These are phyloP conservation scores for Eubasilissa splendida DNA, from an alignment of 2,888 invertebrate genomes.

Conservation along the genomic window DNA sequence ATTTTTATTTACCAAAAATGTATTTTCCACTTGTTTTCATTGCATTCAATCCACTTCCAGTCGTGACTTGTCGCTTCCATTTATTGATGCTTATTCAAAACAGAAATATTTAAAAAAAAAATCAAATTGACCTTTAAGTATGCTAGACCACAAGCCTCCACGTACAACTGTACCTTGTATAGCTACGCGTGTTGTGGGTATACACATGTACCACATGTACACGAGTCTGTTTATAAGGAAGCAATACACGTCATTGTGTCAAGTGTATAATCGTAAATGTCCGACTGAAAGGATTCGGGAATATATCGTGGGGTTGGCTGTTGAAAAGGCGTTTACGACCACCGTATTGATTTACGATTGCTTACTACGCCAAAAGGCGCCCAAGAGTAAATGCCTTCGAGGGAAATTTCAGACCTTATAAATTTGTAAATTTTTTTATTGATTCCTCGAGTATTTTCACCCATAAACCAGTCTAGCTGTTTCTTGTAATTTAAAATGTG, in stretches of 20 bases:
- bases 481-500: too few species aligned
- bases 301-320: slow-evolving; percentile 35
- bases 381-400: not conserved
- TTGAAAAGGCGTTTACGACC: slow-evolving; percentile 44
- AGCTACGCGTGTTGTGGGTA: not conserved
- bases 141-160: not conserved
- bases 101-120: not conserved
- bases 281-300: slow-evolving; percentile 43
- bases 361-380: slow-evolving; percentile 1
- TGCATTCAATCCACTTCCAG: too few species aligned
- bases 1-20: not conserved
- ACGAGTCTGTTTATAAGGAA: slow-evolving; percentile 27
- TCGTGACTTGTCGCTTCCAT: too few species aligned
- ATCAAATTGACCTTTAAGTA: not conserved
- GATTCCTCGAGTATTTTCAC: not conserved
- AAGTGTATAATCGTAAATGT: slow-evolving; percentile 49
- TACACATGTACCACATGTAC: slow-evolving; percentile 18
- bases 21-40: too few species aligned
- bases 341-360: slow-evolving; percentile 37
- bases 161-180: not conserved
- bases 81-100: too few species aligned
- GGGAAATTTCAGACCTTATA: not conserved
- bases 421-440: slow-evolving; percentile 2
- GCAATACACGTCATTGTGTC: slow-evolving; percentile 47
- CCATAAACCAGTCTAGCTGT: too few species aligned